Percentiles rank a stretch among this genome's conserved stretches.
Evolutionary conservation across 2,797 vertebrate genomes (phyloP).

Genomic region (Loris lydekkerianus): DNA sequence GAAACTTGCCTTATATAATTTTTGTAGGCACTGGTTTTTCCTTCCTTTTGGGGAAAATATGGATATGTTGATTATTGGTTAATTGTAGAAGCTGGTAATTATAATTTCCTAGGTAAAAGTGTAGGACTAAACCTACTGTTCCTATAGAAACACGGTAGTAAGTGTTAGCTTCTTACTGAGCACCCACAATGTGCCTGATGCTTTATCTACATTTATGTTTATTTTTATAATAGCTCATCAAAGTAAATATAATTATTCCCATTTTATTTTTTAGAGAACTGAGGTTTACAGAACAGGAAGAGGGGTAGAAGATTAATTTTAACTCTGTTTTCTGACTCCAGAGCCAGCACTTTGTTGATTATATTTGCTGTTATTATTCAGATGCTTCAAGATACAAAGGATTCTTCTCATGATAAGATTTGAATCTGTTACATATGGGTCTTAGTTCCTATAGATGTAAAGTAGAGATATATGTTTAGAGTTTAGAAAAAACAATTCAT

Average conservation of each 20-base stretch:
- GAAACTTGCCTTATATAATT: not conserved
- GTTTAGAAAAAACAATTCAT: not conserved
- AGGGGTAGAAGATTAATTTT: not conserved
- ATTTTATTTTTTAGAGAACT: constrained; percentile 7
- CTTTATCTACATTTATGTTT: not conserved
- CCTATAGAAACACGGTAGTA: not conserved
- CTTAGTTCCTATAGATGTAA: not conserved
- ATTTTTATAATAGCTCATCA: not conserved
- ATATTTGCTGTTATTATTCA: constrained; percentile 8
- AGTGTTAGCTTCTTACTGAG: constrained; percentile 27
- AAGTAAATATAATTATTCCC: not conserved
- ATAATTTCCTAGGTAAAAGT: not conserved
- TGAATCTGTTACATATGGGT: constrained; percentile 14
- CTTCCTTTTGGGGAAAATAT: not conserved
- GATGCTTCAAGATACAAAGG: not conserved
- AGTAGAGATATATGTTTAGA: not conserved
- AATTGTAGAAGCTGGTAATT: not conserved
- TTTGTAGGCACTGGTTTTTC: not conserved
- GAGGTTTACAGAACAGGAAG: not conserved
- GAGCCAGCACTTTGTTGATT: not conserved
- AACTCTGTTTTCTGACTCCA: not conserved
- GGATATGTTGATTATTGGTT: not conserved
- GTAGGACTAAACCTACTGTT: not conserved
- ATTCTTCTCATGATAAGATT: not conserved
- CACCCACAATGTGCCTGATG: not conserved